Conservation (phyloP, 2,888 invertebrate genomes). For the Parnassius glacialis region DNA sequence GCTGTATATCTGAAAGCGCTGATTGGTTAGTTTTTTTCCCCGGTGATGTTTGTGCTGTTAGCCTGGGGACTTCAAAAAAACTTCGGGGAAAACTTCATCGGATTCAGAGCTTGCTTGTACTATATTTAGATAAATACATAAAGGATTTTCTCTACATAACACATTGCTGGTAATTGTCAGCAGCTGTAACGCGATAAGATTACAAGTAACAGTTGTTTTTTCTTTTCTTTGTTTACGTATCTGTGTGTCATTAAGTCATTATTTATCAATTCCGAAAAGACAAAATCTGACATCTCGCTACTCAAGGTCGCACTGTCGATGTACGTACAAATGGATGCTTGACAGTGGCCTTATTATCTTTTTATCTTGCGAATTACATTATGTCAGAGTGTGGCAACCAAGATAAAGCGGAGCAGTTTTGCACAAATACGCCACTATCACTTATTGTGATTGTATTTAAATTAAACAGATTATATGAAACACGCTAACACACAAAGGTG, state of each 20-base stretch:
- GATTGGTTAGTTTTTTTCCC: too few species aligned
- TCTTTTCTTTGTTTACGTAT: background rate
- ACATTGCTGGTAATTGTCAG: background rate
- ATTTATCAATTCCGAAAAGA: conserved; percentile 12
- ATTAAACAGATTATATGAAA: too few species aligned
- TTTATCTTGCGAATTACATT: background rate
- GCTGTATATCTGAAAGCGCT: too few species aligned
- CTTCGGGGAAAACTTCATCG: too few species aligned
- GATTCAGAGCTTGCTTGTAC: too few species aligned
- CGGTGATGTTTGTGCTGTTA: too few species aligned
- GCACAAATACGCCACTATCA: too few species aligned
- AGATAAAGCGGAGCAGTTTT: too few species aligned
- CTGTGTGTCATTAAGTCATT: conserved; percentile 13
- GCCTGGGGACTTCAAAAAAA: too few species aligned
- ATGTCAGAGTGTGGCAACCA: background rate
- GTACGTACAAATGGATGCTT: background rate
- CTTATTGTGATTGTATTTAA: too few species aligned
- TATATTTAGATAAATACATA: too few species aligned
- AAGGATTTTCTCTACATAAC: background rate
- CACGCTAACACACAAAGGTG: too few species aligned
- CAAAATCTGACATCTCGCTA: conserved; percentile 5
- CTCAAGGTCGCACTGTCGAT: background rate
- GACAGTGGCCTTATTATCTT: background rate
- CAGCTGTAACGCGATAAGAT: conserved; percentile 8
- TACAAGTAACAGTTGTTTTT: background rate